phyloP scores from a whole-genome alignment of 2,888 invertebrate species.

The Perithous albicinctus region DNA sequence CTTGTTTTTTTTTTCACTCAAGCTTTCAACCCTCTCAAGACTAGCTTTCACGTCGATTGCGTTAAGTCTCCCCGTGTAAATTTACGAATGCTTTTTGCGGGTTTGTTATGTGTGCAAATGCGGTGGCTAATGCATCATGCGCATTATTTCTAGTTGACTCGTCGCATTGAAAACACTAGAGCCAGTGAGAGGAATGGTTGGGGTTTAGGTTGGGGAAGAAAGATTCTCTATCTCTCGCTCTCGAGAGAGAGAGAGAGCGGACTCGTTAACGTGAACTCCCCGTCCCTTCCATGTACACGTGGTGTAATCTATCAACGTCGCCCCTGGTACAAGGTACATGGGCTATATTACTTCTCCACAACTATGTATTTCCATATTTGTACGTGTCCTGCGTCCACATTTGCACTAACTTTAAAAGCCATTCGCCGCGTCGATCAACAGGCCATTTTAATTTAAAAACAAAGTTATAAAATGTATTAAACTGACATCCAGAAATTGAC shows the following conservation, averaged over 20 bases:
- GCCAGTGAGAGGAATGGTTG: not conserved
- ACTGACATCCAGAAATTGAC: not conserved
- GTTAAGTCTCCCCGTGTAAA: not conserved
- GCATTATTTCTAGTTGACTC: constrained; percentile 23
- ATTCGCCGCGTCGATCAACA: not conserved
- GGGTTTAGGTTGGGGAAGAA: not conserved
- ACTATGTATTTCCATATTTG: constrained; percentile 19
- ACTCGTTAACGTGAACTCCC: constrained; percentile 29
- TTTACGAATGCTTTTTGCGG: not conserved
- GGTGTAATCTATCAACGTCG: constrained; percentile 54
- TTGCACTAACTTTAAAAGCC: not conserved
- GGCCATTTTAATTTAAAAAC: not conserved
- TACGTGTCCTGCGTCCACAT: constrained; percentile 2
- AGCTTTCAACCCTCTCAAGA: constrained; percentile 1
- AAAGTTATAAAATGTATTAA: not conserved
- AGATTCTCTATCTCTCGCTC: no score
- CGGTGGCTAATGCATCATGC: constrained; percentile 31
- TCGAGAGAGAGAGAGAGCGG: not conserved
- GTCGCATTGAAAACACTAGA: constrained; percentile 31
- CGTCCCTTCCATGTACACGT: not conserved
- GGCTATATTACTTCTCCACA: not conserved
- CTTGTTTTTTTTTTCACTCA: not conserved
- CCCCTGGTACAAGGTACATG: not conserved
- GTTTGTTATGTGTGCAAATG: not conserved
- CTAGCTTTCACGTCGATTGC: not conserved